Conservation (phyloP, 2,888 invertebrate species). For the Drosophila macrothrix region DNA sequence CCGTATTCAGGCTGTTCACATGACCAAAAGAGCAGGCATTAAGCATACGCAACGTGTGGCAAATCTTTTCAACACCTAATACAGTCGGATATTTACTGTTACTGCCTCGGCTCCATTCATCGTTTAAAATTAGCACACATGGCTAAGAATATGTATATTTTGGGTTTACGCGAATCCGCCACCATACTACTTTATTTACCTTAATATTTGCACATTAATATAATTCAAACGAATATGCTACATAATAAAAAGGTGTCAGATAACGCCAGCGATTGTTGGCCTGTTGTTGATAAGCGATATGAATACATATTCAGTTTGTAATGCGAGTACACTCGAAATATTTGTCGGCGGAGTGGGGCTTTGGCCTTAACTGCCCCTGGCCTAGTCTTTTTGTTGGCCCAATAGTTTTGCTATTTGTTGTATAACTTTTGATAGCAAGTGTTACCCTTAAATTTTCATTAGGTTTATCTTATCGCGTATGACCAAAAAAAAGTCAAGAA, state of each 20-base stretch:
- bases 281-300: conserved; percentile 44
- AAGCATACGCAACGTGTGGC: conserved; percentile 41
- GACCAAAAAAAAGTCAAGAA: conserved; percentile 29
- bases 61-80: conserved; percentile 8
- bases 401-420: conserved; percentile 12
- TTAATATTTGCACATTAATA: conserved; percentile 24
- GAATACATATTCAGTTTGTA: conserved; percentile 28
- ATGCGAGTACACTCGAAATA: conserved; percentile 26
- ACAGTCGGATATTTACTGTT: conserved; percentile 15
- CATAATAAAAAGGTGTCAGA: conserved; percentile 28
- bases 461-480: conserved; percentile 66
- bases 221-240: conserved; percentile 16
- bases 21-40: conserved; percentile 33
- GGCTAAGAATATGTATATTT: conserved; percentile 24
- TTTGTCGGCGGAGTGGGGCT: conserved; percentile 12
- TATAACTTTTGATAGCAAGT: conserved; percentile 60
- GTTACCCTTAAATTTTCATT: conserved; percentile 73
- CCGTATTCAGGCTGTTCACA: conserved; percentile 17
- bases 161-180: conserved; percentile 8
- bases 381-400: conserved; percentile 25
- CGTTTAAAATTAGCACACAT: conserved; percentile 45
- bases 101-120: conserved; percentile 9
- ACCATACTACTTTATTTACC: conserved; percentile 11
- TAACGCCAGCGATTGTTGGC: conserved; percentile 32
- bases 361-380: conserved; percentile 30